These are phyloP conservation scores for Mohoua ochrocephala DNA, from an alignment of 2,113 vertebrate genomes.

Conservation along the genomic window DNA sequence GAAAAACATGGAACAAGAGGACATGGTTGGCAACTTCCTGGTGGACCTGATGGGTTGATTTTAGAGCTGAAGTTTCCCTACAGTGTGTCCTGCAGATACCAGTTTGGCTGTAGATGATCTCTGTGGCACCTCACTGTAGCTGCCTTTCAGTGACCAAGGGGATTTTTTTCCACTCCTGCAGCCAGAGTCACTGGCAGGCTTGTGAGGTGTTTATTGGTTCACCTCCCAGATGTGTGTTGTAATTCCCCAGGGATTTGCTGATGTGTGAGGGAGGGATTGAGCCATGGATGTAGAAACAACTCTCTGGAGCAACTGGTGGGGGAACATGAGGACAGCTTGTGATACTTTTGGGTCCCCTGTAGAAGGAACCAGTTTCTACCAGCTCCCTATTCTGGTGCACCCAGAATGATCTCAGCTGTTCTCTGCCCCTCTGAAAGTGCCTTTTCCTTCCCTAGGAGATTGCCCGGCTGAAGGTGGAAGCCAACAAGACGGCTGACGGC, in stretches of 20 bases:
- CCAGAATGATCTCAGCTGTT: neutral
- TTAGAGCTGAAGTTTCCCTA: neutral
- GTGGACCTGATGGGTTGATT: neutral
- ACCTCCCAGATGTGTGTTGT: neutral
- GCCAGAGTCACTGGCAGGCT: neutral
- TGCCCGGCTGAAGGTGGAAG: conserved; percentile 59
- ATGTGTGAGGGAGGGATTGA: neutral
- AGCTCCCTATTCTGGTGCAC: neutral
- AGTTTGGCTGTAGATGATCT: neutral
- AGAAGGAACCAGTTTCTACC: neutral
- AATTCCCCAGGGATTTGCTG: neutral
- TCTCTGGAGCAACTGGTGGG: neutral
- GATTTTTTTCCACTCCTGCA: neutral
- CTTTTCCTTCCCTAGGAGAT: conserved; percentile 68
- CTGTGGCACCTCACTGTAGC: neutral
- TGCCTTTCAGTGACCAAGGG: neutral
- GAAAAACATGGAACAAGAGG: neutral
- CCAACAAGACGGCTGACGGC: conserved; percentile 71
- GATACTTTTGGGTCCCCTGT: neutral
- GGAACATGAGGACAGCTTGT: neutral
- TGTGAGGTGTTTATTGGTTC: neutral
- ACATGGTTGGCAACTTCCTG: neutral
- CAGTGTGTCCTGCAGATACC: neutral
- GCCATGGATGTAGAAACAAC: neutral
- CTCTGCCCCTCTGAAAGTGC: neutral